Base-by-base conservation (phyloP, 2,113 vertebrate species). In the Microcebus murinus region DNA sequence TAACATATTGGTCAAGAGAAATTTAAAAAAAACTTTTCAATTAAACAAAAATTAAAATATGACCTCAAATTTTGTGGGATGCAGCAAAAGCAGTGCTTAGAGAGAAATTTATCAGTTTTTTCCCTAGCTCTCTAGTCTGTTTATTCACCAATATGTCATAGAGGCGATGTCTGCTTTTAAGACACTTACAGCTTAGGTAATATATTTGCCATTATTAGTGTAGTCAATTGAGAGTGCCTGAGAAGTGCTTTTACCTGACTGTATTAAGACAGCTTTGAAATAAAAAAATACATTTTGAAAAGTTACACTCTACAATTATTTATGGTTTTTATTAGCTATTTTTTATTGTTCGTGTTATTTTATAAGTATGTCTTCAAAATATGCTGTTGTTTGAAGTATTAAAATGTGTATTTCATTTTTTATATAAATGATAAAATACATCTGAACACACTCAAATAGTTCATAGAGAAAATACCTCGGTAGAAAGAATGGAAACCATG, bases 341-440 rank as follows among this genome's bases (percentile, higher is more conserved):
- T 94, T 92, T 61, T 34, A 79, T 79, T 67, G 39, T 23, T 50
- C 81, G 21, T 27, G 6, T 42, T 17, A 52, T 65, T 89, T 71
- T 90, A 18, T 50, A 85, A 73, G 20, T 25, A 86, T 67, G 55
- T 7, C 55, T 67, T 86, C 57, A 96, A 92, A 70, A 31, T 83
- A 29, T 42, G 86, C 52, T 8, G 12, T 95, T 82, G 45, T 79
- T 29, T 87, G 59, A 82, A 96, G 77, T 94, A 90, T 55, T 57
- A 70, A 84, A 63, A 81, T 67, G n/a, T 55, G 0, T 65, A 31
- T 77, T 94, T 85, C 67, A 52, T 74, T 74, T 73, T 86, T 65
- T 67, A 42, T 45, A 77, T 71, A 79, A 52, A 39, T 84, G 34
- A 87, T 71, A 95, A 95, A 34, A 52, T 31, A 65, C 34, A 74